Evolutionary conservation across 2,797 vertebrate species (phyloP).

Genomic region (Adrianichthys oophorus): DNA sequence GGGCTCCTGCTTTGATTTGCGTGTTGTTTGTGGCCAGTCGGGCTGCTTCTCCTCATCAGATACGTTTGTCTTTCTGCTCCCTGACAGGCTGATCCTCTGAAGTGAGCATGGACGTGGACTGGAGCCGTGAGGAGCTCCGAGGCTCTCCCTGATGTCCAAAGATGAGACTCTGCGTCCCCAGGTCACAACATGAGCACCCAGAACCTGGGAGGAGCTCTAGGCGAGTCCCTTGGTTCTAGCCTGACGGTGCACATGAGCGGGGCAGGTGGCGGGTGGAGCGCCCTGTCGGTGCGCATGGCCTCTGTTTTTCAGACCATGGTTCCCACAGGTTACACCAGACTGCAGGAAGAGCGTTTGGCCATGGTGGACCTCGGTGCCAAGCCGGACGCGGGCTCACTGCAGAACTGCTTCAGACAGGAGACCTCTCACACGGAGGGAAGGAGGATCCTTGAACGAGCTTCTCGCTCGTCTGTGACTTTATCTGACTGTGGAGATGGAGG

Average conservation of each 20-base stretch:
- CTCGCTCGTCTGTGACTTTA: constrained; percentile 68
- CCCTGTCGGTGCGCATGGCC: constrained; percentile 80
- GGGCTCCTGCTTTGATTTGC: no score
- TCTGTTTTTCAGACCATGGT: constrained; percentile 90
- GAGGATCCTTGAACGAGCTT: constrained; percentile 64
- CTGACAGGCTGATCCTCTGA: constrained; percentile 11
- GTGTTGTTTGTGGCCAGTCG: neutral
- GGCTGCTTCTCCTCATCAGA: neutral
- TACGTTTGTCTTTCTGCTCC: neutral
- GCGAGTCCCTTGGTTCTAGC: constrained; percentile 76
- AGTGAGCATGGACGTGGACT: constrained; percentile 16
- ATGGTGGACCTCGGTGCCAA: constrained; percentile 80
- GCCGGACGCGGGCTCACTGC: constrained; percentile 75
- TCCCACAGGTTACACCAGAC: constrained; percentile 87
- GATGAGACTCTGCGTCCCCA: constrained; percentile 52
- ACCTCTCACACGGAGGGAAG: constrained; percentile 53
- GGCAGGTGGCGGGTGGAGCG: constrained; percentile 79
- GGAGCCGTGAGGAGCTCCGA: neutral
- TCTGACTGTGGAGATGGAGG: constrained; percentile 78
- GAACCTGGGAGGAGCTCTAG: constrained; percentile 67
- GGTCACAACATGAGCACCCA: constrained; percentile 75
- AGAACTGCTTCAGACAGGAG: constrained; percentile 77
- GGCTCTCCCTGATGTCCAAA: constrained; percentile 32
- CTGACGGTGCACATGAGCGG: constrained; percentile 67
- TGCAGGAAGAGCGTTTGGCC: constrained; percentile 88